Percentiles rank a stretch among this genome's conserved stretches.
These are phyloP conservation scores for Torymus auratus DNA, from an alignment of 2,888 invertebrate genomes.

Conservation along the genomic window DNA sequence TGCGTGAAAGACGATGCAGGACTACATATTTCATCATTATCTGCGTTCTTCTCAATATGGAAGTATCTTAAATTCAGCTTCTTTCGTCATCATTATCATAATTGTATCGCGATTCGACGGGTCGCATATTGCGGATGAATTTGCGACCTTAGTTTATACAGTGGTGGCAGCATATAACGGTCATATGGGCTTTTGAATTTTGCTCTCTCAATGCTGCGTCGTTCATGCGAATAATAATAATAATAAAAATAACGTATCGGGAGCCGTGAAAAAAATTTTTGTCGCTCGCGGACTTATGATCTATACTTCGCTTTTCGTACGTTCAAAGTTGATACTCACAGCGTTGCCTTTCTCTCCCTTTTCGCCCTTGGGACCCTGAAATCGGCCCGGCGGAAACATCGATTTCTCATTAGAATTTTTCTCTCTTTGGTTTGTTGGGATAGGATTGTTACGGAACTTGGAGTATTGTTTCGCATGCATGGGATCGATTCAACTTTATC, in stretches of 20 bases:
- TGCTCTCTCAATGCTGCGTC: slow-evolving; percentile 52
- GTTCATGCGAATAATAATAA: slow-evolving; percentile 47
- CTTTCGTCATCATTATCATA: not conserved
- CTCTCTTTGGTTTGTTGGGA: slow-evolving; percentile 1
- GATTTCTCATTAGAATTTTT: slow-evolving; percentile 56
- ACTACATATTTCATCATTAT: slow-evolving; percentile 9
- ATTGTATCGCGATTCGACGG: not conserved
- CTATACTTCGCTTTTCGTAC: not conserved
- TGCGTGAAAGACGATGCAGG: slow-evolving; percentile 58
- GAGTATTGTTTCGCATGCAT: too few relatives aligned
- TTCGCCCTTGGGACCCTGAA: slow-evolving; percentile 92
- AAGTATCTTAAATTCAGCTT: not conserved
- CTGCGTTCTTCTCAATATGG: not conserved
- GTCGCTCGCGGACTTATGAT: not conserved
- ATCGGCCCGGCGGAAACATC: slow-evolving; percentile 67
- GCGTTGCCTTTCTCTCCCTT: slow-evolving; percentile 91
- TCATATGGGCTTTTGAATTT: slow-evolving; percentile 3
- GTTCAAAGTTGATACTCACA: slow-evolving; percentile 80
- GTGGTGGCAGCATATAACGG: slow-evolving; percentile 66
- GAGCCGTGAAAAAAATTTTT: not conserved
- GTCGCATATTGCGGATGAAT: slow-evolving; percentile 30
- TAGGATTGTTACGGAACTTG: not conserved
- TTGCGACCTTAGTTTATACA: slow-evolving; percentile 18
- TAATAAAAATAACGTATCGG: not conserved
- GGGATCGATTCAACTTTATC: too few relatives aligned